Conservation (phyloP, 1,140 invertebrate genomes). For the Ceratina japonica region DNA sequence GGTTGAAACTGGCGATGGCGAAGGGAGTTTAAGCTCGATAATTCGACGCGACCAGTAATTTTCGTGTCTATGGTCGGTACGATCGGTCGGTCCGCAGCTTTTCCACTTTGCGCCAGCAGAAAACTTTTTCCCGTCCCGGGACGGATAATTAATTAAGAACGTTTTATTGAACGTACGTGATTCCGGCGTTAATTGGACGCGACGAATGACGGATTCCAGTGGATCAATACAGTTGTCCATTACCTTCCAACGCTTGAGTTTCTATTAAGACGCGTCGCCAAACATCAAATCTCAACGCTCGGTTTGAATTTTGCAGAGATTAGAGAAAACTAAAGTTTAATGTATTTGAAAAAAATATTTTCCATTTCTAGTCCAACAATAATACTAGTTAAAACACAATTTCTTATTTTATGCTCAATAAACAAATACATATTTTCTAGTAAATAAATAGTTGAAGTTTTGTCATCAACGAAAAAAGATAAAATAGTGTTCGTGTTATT, state of each 20-base stretch:
- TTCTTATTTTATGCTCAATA: too few species aligned
- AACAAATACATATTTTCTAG: too few species aligned
- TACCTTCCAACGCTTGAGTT: neutral
- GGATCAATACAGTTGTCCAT: slow-evolving; percentile 48
- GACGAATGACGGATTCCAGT: slow-evolving; percentile 36
- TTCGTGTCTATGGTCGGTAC: slow-evolving; percentile 1
- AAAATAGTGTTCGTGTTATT: too few species aligned
- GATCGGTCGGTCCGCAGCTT: neutral
- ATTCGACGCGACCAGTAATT: slow-evolving; percentile 43
- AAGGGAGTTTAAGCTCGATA: slow-evolving; percentile 36
- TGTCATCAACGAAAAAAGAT: too few species aligned
- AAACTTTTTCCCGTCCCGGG: neutral
- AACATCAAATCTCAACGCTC: too few species aligned
- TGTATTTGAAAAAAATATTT: too few species aligned
- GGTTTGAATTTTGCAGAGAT: too few species aligned
- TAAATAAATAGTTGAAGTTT: too few species aligned
- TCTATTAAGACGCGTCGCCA: too few species aligned
- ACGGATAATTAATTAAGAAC: slow-evolving; percentile 59
- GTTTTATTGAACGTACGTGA: slow-evolving; percentile 54
- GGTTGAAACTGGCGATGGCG: neutral
- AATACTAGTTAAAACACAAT: too few species aligned
- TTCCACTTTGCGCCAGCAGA: neutral
- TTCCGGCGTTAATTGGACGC: slow-evolving; percentile 60
- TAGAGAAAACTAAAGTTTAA: too few species aligned
- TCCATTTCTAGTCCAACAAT: too few species aligned